phyloP scores from a whole-genome alignment of 2,888 invertebrate genomes.

The Oscheius sp. region DNA sequence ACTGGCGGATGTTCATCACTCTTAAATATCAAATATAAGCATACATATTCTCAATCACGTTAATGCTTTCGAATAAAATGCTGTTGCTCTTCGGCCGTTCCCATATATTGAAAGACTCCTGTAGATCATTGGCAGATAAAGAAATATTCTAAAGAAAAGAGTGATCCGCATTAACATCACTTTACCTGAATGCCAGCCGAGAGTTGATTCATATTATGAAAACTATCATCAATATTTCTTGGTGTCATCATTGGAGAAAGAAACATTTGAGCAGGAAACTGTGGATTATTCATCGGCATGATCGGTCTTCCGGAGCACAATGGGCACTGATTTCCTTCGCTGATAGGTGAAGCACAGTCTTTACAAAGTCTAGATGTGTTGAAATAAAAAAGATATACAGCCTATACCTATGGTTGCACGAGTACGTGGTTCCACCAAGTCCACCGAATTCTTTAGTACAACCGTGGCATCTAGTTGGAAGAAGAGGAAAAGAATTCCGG shows the following conservation, averaged over 20 bases:
- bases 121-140: slow-evolving; percentile 13
- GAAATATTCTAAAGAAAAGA: slow-evolving; percentile 17
- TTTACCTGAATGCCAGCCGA: not conserved
- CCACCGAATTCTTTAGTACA: slow-evolving; percentile 24
- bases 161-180: not conserved
- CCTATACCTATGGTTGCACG: slow-evolving; percentile 32
- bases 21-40: not conserved
- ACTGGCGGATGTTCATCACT: slow-evolving; percentile 28
- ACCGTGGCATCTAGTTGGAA: slow-evolving; percentile 27
- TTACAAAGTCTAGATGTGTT: slow-evolving; percentile 2
- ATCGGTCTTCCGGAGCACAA: not conserved
- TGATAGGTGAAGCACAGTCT: slow-evolving; percentile 32
- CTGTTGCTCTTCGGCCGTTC: slow-evolving; percentile 20
- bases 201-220: not conserved
- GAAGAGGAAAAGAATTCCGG: slow-evolving; percentile 4
- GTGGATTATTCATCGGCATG: not conserved
- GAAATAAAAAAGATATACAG: too few species aligned
- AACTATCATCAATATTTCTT: not conserved
- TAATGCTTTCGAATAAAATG: slow-evolving; percentile 23
- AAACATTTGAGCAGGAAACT: slow-evolving; percentile 33
- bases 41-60: not conserved
- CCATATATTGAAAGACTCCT: slow-evolving; percentile 30
- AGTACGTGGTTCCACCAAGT: slow-evolving; percentile 26
- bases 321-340: slow-evolving; percentile 33
- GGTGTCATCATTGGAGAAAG: slow-evolving; percentile 28